Base-by-base conservation (phyloP, 2,113 vertebrate species). In the Mesoclemmys tuberculata region DNA sequence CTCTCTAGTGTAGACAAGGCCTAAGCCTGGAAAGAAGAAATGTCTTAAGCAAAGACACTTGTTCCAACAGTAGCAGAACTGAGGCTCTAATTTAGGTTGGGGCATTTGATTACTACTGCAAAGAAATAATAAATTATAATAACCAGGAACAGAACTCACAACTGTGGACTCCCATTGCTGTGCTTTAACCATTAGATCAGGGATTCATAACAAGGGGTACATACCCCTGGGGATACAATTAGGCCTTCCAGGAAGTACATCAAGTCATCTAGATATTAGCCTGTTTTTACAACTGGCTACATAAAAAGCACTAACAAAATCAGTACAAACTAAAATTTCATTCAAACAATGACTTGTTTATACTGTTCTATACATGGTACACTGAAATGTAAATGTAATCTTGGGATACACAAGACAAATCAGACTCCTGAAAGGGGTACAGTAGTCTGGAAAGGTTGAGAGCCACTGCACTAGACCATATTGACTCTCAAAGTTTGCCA, bases 401-500 rank as follows among this genome's bases (percentile, higher is more conserved):
- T 52, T 52, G 13, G 51, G 16, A 14, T 52, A 18, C 16, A 18
- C 51, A 52, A 52, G 14, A 52, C 51, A 52, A 52, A 52, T 52
- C 51, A 52, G 51, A 52, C 51, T 52, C 51, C 51, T 52, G 51
- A 52, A 52, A 52, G 51, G 51, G 51, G 51, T 52, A 52, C 51
- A 52, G 51, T 52, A 52, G 51, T 52, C 51, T 52, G 14, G 29
- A 58, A 58, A 58, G 56, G 11, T 58, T 58, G 24, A 8, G 56
- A 58, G 29, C 29, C 29, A 29, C 24, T 58, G 56, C 11, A 29
- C 24, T 29, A 58, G 24, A 58, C 29, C 56, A 88, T 74, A 84
- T 44, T 80, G 19, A 48, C 26, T 92, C 29, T 88, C 84, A 81
- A 58, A 90, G 16, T 81, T 94, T 96, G 90, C 82, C 35, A 87